phyloP scores from a whole-genome alignment of 2,797 vertebrate species.

The Sebastolobus alascanus region DNA sequence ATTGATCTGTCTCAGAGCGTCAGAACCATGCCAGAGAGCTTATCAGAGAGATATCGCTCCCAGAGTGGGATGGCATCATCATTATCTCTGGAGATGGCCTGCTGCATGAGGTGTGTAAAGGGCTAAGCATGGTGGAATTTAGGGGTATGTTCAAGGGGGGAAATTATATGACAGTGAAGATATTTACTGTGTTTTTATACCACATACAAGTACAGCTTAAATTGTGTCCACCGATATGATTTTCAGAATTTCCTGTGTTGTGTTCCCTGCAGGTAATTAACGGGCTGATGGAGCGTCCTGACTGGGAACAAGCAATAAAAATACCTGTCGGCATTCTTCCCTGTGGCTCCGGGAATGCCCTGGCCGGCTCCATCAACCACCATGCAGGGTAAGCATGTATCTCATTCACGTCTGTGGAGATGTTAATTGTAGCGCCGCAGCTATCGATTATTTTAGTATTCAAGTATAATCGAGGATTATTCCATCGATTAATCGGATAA shows the following conservation, averaged over 20 bases:
- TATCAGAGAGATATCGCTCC: slow-evolving; percentile 88
- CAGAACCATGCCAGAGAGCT: slow-evolving; percentile 93
- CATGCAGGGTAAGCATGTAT: slow-evolving; percentile 87
- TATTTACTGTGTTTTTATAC: background rate
- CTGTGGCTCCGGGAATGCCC: slow-evolving; percentile 93
- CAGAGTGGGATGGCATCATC: slow-evolving; percentile 93
- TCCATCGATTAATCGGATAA: background rate
- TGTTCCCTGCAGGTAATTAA: slow-evolving; percentile 89
- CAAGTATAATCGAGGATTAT: background rate
- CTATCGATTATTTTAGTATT: background rate
- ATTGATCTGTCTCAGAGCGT: slow-evolving; percentile 82
- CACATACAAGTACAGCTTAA: background rate
- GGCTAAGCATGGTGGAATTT: background rate
- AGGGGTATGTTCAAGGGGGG: background rate
- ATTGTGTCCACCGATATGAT: background rate
- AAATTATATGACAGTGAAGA: background rate
- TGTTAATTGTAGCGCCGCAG: background rate
- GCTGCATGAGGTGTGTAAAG: slow-evolving; percentile 87
- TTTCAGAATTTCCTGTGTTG: background rate
- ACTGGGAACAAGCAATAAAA: slow-evolving; percentile 94
- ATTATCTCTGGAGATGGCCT: slow-evolving; percentile 93
- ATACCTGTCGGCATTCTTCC: slow-evolving; percentile 92
- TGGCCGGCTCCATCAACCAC: slow-evolving; percentile 92
- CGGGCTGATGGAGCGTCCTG: slow-evolving; percentile 91
- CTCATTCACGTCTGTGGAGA: background rate